Conservation (phyloP, 2,888 invertebrate species). For the Folsomia manolachei region DNA sequence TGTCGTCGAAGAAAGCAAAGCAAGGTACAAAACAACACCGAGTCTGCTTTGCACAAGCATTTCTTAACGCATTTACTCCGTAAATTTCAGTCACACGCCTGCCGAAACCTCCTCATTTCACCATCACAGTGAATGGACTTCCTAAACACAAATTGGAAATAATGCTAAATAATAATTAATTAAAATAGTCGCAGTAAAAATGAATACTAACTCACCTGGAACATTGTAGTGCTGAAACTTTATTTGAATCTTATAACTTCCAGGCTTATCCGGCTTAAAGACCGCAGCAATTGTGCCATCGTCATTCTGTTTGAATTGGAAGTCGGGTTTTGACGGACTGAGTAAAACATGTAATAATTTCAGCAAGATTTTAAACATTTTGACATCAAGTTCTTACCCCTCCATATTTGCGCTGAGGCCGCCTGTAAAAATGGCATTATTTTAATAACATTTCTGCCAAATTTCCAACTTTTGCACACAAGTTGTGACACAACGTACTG, state of each 20-base stretch:
- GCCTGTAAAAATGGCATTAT: neutral
- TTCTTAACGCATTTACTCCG: too few species aligned
- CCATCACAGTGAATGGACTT: neutral
- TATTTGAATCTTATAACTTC: constrained; percentile 22
- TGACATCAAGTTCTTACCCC: too few species aligned
- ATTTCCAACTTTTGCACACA: neutral
- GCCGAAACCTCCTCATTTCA: neutral
- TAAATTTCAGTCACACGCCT: too few species aligned
- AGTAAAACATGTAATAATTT: too few species aligned
- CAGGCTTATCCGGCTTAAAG: constrained; percentile 25
- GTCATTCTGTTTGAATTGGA: constrained; percentile 19
- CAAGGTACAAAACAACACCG: too few species aligned
- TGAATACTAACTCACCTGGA: constrained; percentile 15
- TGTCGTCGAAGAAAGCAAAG: too few species aligned
- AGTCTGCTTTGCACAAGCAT: too few species aligned
- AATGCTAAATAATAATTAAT: too few species aligned
- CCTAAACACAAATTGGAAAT: neutral
- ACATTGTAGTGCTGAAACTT: constrained; percentile 24
- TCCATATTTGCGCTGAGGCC: constrained; percentile 25
- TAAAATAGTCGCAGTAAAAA: too few species aligned
- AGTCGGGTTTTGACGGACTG: constrained; percentile 22
- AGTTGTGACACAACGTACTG: neutral
- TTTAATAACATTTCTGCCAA: neutral
- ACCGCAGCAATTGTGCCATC: constrained; percentile 21
- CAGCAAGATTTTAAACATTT: too few species aligned